A percentile compares a stretch with the other conserved stretches of the same genome.
phyloP scores from a whole-genome alignment of 2,797 vertebrate species.

The Enoplosus armatus region DNA sequence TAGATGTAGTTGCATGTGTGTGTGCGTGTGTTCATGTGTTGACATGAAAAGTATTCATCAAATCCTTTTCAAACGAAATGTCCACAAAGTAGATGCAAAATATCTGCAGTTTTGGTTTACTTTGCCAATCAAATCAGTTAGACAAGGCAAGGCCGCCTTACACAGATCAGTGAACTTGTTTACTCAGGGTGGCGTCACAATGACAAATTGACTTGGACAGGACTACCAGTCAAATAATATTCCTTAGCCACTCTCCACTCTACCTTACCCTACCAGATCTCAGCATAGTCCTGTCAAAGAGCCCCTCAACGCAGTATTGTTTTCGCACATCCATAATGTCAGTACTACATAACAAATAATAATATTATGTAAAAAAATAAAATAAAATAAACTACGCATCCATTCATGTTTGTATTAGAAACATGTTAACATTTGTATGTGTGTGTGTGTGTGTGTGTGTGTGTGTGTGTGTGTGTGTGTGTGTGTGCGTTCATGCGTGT shows the following conservation, averaged over 20 bases:
- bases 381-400: too few species aligned
- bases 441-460: not conserved
- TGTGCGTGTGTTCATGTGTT: not conserved
- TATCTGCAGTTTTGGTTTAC: constrained; percentile 34
- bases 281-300: not conserved
- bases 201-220: constrained; percentile 40
- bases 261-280: not conserved
- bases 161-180: constrained; percentile 51
- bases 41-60: not conserved
- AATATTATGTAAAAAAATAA: too few species aligned
- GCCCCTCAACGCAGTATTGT: too few species aligned
- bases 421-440: not conserved
- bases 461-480: not conserved
- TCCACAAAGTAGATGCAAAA: constrained; percentile 67
- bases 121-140: constrained; percentile 75
- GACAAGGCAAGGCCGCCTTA: constrained; percentile 4
- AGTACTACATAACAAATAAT: too few species aligned
- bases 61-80: constrained; percentile 10
- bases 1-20: not conserved
- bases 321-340: too few species aligned
- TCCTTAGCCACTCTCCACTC: not conserved
- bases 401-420: too few species aligned
- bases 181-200: constrained; percentile 35
- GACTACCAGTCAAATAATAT: constrained; percentile 44
- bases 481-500: not conserved